Percentiles rank a stretch among this genome's conserved stretches.
Conservation (phyloP, 2,113 vertebrate genomes). For the Callopanchax toddi region DNA sequence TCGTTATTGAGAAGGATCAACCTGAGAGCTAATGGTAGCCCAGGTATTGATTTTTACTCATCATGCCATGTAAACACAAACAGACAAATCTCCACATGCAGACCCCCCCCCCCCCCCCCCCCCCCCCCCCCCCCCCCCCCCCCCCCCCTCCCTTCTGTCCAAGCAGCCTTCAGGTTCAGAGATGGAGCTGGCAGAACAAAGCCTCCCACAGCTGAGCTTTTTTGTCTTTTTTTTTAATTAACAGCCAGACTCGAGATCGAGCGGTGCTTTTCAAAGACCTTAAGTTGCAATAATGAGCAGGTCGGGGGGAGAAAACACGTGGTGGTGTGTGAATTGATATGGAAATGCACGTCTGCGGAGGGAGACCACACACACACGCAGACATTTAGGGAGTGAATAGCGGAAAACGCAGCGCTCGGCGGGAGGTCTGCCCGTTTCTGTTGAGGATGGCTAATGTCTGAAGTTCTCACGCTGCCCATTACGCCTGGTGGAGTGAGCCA, state of each 20-base stretch:
- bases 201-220: conserved; percentile 58
- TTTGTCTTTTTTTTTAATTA: neutral
- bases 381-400: conserved; percentile 65
- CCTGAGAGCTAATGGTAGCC: conserved; percentile 48
- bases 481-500: conserved; percentile 43
- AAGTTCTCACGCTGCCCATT: conserved; percentile 75
- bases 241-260: conserved; percentile 48
- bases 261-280: conserved; percentile 68
- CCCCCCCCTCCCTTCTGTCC: conserved; percentile 20
- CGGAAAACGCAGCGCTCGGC: conserved; percentile 28
- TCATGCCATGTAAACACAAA: conserved; percentile 48
- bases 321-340: conserved; percentile 73
- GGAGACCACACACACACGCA: conserved; percentile 75
- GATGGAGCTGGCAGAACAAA: conserved; percentile 62
- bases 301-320: conserved; percentile 58
- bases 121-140: conserved; percentile 27
- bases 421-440: conserved; percentile 69
- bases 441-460: conserved; percentile 64
- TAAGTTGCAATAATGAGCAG: conserved; percentile 69
- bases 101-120: conserved; percentile 25
- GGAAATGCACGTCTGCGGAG: conserved; percentile 68
- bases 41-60: conserved; percentile 63
- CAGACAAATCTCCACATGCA: conserved; percentile 25
- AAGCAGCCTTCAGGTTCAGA: conserved; percentile 47
- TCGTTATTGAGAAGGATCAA: conserved; percentile 41